Evolutionary conservation across 2,888 invertebrate genomes (phyloP).

Genomic region (Heliconius cydno): DNA sequence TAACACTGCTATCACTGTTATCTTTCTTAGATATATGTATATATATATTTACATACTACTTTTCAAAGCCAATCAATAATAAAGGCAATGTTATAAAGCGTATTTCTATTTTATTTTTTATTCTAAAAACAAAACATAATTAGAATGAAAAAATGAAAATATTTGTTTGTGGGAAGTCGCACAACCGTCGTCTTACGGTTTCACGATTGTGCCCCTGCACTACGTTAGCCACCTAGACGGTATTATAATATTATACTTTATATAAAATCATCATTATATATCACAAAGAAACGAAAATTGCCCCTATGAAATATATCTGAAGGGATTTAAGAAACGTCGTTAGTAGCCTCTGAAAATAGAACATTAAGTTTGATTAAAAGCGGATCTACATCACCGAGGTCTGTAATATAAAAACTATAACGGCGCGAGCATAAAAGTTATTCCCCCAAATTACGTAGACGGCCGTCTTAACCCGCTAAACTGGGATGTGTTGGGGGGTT

Average conservation of each 20-base stretch:
- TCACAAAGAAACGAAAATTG: conserved; percentile 13
- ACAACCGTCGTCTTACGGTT: too few species aligned
- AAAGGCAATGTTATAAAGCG: not conserved
- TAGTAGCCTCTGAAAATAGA: conserved; percentile 33
- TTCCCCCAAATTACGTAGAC: conserved; percentile 46
- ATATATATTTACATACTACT: not conserved
- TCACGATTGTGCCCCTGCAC: too few species aligned
- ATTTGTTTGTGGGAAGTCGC: too few species aligned
- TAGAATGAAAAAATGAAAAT: too few species aligned
- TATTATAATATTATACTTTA: not conserved
- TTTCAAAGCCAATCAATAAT: not conserved
- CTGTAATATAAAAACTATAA: conserved; percentile 50
- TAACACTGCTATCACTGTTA: conserved; percentile 1
- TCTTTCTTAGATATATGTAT: not conserved
- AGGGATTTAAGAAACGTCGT: conserved; percentile 30
- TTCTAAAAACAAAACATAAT: too few species aligned
- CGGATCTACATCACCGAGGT: conserved; percentile 33
- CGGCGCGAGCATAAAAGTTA: conserved; percentile 45
- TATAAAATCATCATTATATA: not conserved
- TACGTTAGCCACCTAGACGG: too few species aligned
- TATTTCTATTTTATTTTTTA: not conserved
- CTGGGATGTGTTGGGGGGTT: conserved; percentile 56
- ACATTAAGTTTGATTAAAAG: conserved; percentile 40
- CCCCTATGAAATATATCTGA: conserved; percentile 22
- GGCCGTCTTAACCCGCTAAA: conserved; percentile 45